A percentile compares a stretch with the other conserved stretches of the same genome.
These are phyloP conservation scores for Philypnodon macrostomus DNA, from an alignment of 2,797 vertebrate genomes.

Conservation along the genomic window DNA sequence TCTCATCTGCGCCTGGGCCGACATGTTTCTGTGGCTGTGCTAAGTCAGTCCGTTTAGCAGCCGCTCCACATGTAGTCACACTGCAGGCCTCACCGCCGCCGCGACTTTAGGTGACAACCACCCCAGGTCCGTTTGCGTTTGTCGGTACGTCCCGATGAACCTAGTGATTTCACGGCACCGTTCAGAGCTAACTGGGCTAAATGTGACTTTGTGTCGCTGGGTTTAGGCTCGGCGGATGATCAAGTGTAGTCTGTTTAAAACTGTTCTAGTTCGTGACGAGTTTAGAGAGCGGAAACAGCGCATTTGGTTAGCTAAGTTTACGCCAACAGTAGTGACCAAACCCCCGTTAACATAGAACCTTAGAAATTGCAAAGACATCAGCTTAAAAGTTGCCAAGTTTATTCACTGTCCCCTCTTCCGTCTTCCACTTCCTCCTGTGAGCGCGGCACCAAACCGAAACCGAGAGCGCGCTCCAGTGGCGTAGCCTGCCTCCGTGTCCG, in stretches of 20 bases:
- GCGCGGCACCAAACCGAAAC: constrained; percentile 47
- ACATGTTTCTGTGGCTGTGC: constrained; percentile 80
- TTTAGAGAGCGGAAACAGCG: constrained; percentile 26
- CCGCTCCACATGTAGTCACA: constrained; percentile 55
- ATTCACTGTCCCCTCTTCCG: constrained; percentile 61
- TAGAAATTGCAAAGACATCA: constrained; percentile 23
- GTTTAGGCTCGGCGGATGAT: constrained; percentile 30
- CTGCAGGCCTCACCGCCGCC: constrained; percentile 53
- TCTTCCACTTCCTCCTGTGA: constrained; percentile 65
- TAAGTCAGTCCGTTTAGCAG: constrained; percentile 39
- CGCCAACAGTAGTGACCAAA: constrained; percentile 1
- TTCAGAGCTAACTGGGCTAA: constrained; percentile 6
- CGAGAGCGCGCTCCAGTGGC: constrained; percentile 35
- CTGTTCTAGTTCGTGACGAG: constrained; percentile 42
- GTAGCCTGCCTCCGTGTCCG: constrained; percentile 46
- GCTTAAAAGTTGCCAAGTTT: constrained; percentile 63
- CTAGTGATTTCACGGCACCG: constrained; percentile 14
- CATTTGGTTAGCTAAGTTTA: constrained; percentile 11
- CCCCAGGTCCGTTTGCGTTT: constrained; percentile 10
- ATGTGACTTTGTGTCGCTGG: constrained; percentile 37
- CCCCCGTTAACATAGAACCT: constrained; percentile 20
- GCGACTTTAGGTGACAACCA: constrained; percentile 50
- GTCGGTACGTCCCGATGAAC: neutral
- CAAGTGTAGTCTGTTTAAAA: constrained; percentile 60
- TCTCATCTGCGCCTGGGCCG: constrained; percentile 98